phyloP scores from a whole-genome alignment of 2,888 invertebrate species.

The Drosophila barbarae region DNA sequence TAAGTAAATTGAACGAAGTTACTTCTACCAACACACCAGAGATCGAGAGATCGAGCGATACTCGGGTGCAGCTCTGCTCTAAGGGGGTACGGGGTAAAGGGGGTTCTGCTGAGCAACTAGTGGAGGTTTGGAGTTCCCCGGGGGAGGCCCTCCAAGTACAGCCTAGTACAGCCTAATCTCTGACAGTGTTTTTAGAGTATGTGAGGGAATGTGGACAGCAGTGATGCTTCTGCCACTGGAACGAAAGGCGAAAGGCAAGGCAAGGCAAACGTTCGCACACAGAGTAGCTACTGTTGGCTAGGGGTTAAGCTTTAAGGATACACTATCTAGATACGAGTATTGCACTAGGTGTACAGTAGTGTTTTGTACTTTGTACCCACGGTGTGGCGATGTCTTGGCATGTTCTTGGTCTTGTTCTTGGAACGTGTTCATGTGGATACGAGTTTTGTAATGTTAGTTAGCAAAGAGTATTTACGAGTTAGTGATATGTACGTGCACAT shows the following conservation, averaged over 20 bases:
- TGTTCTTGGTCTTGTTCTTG: slow-evolving; percentile 2
- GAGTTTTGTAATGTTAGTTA: slow-evolving; percentile 21
- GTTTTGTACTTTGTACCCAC: slow-evolving; percentile 26
- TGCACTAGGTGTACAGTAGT: slow-evolving; percentile 37
- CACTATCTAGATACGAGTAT: slow-evolving; percentile 27
- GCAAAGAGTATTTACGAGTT: slow-evolving; percentile 41
- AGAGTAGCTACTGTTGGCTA: slow-evolving; percentile 18
- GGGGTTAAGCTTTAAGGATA: slow-evolving; percentile 14
- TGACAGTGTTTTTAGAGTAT: slow-evolving; percentile 1
- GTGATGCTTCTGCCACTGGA: slow-evolving; percentile 14
- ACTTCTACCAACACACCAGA: slow-evolving; percentile 1
- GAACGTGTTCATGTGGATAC: slow-evolving; percentile 12
- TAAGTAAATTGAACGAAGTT: slow-evolving; percentile 5
- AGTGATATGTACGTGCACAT: slow-evolving; percentile 63
- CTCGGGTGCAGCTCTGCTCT: slow-evolving; percentile 3
- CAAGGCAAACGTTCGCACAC: slow-evolving; percentile 25
- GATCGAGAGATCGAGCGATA: background rate
- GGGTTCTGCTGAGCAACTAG: slow-evolving; percentile 5
- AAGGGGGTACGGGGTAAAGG: background rate
- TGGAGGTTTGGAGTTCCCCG: background rate
- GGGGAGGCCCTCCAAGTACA: background rate
- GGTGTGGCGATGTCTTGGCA: slow-evolving; percentile 14
- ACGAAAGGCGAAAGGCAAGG: slow-evolving; percentile 21
- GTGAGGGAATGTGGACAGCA: slow-evolving; percentile 1
- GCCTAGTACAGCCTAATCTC: background rate